A percentile compares a stretch with the other conserved stretches of the same genome.
Evolutionary conservation across 2,113 vertebrate species (phyloP).

Genomic region (Corythoichthys intestinalis): DNA sequence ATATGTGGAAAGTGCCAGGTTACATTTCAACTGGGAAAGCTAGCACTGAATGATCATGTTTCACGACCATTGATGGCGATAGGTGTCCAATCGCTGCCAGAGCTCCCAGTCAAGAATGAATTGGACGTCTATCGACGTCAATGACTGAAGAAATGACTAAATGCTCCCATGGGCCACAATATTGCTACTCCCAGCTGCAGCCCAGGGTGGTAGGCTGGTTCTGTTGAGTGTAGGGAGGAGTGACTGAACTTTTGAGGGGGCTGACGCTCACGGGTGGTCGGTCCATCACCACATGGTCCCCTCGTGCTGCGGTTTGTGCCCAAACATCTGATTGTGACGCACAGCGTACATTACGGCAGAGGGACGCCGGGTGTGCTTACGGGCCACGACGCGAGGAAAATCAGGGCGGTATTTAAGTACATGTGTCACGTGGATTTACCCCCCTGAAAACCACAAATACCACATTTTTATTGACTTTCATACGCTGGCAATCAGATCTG

Average conservation of each 20-base stretch:
- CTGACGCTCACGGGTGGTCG: conserved; percentile 71
- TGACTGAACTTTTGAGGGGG: neutral
- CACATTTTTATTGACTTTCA: conserved; percentile 68
- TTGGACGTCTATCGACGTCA: too few species aligned
- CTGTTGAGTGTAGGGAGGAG: neutral
- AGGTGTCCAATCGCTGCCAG: too few species aligned
- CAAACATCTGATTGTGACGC: conserved; percentile 67
- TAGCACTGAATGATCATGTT: too few species aligned
- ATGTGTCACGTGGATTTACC: conserved; percentile 40
- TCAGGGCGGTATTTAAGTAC: neutral
- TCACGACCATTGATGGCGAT: too few species aligned
- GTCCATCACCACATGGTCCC: conserved; percentile 70
- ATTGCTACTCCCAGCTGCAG: conserved; percentile 61
- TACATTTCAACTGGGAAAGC: too few species aligned
- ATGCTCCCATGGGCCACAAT: conserved; percentile 66
- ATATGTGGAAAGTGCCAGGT: too few species aligned
- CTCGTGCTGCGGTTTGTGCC: conserved; percentile 69
- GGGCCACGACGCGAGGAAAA: neutral
- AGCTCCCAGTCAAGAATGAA: too few species aligned
- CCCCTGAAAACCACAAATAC: conserved; percentile 51
- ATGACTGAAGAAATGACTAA: too few species aligned
- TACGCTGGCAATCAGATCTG: conserved; percentile 49
- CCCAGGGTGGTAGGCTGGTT: conserved; percentile 15
- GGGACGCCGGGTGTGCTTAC: conserved; percentile 52
- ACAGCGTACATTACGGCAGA: conserved; percentile 59